phyloP scores from a whole-genome alignment of 2,113 vertebrate species.

The Propithecus coquereli region DNA sequence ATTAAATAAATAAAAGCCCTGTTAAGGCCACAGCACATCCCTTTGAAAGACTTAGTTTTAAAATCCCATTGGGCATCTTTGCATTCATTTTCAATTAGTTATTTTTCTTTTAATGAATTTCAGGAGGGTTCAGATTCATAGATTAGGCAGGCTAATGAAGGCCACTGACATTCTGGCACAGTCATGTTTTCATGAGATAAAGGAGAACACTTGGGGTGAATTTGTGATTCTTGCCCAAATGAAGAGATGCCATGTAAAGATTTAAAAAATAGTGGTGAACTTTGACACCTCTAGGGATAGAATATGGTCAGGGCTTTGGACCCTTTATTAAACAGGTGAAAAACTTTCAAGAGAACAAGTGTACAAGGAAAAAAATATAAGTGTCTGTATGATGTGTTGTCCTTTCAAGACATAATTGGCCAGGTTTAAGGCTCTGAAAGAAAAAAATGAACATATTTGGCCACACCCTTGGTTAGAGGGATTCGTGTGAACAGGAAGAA shows the following conservation, averaged over 20 bases:
- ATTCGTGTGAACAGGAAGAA: not conserved
- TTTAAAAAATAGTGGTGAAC: not conserved
- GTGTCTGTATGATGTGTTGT: not conserved
- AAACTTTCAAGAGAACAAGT: not conserved
- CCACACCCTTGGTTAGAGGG: not conserved
- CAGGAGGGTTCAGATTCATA: conserved; percentile 24
- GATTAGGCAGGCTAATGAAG: conserved; percentile 24
- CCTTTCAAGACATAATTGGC: not conserved
- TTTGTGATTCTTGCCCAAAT: not conserved
- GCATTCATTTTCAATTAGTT: conserved; percentile 55
- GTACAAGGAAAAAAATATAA: not conserved
- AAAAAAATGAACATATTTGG: not conserved
- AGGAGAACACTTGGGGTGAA: not conserved
- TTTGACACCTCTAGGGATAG: not conserved
- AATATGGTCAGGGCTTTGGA: not conserved
- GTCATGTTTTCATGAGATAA: not conserved
- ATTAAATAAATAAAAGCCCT: conserved; percentile 52
- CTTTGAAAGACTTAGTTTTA: conserved; percentile 38
- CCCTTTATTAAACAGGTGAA: not conserved
- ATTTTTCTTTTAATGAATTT: conserved; percentile 56
- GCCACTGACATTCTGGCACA: not conserved
- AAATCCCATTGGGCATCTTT: conserved; percentile 11
- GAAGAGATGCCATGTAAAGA: not conserved
- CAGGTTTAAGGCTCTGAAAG: not conserved
- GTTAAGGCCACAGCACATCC: conserved; percentile 6